Evolutionary conservation across 2,113 vertebrate species (phyloP).

Genomic region (Zootoca vivipara): DNA sequence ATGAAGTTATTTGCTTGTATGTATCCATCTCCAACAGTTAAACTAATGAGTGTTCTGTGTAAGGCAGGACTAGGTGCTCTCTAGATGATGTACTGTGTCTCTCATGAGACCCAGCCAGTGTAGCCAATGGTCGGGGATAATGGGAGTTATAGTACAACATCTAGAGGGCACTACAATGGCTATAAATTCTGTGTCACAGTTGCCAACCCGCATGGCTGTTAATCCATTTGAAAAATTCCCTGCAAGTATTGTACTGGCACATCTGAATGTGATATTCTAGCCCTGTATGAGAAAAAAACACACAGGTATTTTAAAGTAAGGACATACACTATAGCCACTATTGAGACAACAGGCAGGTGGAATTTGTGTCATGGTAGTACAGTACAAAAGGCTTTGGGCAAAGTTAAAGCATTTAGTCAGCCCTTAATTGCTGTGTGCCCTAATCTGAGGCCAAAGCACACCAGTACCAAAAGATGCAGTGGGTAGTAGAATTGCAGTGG

Average conservation of each 20-base stretch:
- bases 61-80: too few species aligned
- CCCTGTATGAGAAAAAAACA: not conserved
- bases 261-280: not conserved
- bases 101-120: too few species aligned
- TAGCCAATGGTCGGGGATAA: too few species aligned
- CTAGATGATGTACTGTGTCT: too few species aligned
- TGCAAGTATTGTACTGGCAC: not conserved
- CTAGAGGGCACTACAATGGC: too few species aligned
- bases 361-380: not conserved
- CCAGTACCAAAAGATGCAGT: not conserved
- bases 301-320: not conserved
- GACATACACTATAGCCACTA: not conserved
- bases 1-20: not conserved
- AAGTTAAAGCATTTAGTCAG: not conserved
- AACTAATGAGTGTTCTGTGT: not conserved
- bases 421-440: not conserved
- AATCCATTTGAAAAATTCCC: not conserved
- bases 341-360: not conserved
- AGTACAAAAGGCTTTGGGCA: not conserved
- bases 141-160: too few species aligned
- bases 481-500: not conserved
- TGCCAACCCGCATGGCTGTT: fast-evolving
- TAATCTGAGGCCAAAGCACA: not conserved
- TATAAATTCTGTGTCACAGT: not conserved
- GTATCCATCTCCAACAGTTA: not conserved